Conservation (phyloP, 2,888 invertebrate species). For the Oscheius sp. region DNA sequence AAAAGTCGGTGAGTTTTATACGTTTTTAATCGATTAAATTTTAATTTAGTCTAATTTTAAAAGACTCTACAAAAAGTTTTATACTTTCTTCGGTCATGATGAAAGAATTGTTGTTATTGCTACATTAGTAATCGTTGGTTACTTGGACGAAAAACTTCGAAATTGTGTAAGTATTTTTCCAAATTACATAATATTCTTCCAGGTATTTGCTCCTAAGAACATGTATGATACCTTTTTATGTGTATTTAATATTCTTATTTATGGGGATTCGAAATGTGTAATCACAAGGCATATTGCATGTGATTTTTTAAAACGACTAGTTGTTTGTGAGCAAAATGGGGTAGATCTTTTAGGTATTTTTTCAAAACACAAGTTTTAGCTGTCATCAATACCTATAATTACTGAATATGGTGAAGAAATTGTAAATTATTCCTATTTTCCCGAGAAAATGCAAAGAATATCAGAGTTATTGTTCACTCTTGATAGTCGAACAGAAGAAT, state of each 20-base stretch:
- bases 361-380: conserved; percentile 16
- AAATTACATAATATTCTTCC: not conserved
- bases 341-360: conserved; percentile 28
- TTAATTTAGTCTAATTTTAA: conserved; percentile 54
- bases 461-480: conserved; percentile 52
- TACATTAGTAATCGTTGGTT: conserved; percentile 62
- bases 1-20: conserved; percentile 51
- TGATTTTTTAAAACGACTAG: conserved; percentile 71
- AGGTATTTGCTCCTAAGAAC: conserved; percentile 69
- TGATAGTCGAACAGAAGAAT: conserved; percentile 61
- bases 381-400: conserved; percentile 45
- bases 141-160: conserved; percentile 57
- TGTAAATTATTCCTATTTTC: conserved; percentile 58
- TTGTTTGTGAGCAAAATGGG: conserved; percentile 56
- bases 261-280: conserved; percentile 65
- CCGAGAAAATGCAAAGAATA: conserved; percentile 53
- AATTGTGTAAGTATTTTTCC: conserved; percentile 47
- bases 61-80: conserved; percentile 49
- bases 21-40: not conserved
- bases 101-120: conserved; percentile 63
- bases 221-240: conserved; percentile 72
- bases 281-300: conserved; percentile 71
- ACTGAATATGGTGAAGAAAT: conserved; percentile 61
- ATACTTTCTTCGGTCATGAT: conserved; percentile 55
- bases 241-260: conserved; percentile 72